phyloP scores from a whole-genome alignment of 1,140 invertebrate genomes.

The Zelostemma sp. region DNA sequence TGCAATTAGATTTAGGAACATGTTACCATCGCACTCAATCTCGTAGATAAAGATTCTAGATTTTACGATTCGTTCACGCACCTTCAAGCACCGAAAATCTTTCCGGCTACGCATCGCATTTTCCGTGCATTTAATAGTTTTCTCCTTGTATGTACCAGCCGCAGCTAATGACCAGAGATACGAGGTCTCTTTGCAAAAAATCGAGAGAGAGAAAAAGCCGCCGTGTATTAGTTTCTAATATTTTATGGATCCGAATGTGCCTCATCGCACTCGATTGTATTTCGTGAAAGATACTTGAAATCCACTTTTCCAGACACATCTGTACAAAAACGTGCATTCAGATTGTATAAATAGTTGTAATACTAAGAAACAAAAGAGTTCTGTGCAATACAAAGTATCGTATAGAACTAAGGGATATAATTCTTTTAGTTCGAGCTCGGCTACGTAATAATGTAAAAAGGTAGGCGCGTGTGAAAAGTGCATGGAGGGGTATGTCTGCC shows the following conservation, averaged over 20 bases:
- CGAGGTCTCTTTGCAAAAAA: slow-evolving; percentile 4
- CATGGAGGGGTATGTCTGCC: neutral
- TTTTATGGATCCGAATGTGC: slow-evolving; percentile 44
- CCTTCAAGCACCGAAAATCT: slow-evolving; percentile 40
- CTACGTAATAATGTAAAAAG: slow-evolving; percentile 33
- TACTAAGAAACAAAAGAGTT: slow-evolving; percentile 32
- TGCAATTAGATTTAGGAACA: slow-evolving; percentile 29
- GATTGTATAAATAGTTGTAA: slow-evolving; percentile 40
- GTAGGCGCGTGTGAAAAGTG: slow-evolving; percentile 1
- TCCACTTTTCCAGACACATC: slow-evolving; percentile 30
- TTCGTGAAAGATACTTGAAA: slow-evolving; percentile 35
- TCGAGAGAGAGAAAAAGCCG: slow-evolving; percentile 3
- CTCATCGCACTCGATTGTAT: slow-evolving; percentile 43
- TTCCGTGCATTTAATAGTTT: slow-evolving; percentile 36
- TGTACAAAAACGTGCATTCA: slow-evolving; percentile 42
- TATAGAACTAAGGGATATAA: slow-evolving; percentile 27
- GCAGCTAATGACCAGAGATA: neutral
- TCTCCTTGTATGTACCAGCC: slow-evolving; percentile 25
- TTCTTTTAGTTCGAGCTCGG: slow-evolving; percentile 21
- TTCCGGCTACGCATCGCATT: too few species aligned
- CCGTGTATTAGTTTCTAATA: slow-evolving; percentile 34
- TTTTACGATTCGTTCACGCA: slow-evolving; percentile 38
- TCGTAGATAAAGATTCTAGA: slow-evolving; percentile 25
- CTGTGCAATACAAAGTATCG: slow-evolving; percentile 36
- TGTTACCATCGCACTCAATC: slow-evolving; percentile 29